phyloP scores from a whole-genome alignment of 2,113 vertebrate genomes.

The Daphoenositta chrysoptera region DNA sequence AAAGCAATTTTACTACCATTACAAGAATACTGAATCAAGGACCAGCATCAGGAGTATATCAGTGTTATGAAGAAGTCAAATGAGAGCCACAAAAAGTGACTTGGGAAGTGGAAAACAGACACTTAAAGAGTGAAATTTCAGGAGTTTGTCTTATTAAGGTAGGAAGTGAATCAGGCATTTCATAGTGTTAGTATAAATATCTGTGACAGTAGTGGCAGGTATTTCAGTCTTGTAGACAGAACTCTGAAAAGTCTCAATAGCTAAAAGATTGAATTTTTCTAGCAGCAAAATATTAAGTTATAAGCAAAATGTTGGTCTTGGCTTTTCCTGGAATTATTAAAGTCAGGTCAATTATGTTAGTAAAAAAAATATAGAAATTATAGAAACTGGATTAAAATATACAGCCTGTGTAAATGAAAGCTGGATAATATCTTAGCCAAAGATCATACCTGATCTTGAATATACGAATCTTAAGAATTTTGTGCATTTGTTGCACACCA shows the following conservation, averaged over 20 bases:
- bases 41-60: background rate
- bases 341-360: background rate
- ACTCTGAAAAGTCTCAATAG: background rate
- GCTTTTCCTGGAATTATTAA: background rate
- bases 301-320: background rate
- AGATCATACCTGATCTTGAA: background rate
- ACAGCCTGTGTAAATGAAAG: background rate
- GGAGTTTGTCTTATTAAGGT: background rate
- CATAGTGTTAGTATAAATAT: background rate
- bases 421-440: background rate
- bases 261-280: background rate
- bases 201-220: background rate
- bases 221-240: background rate
- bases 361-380: background rate
- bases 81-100: background rate
- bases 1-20: background rate
- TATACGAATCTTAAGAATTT: background rate
- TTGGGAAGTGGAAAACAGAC: background rate
- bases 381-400: background rate
- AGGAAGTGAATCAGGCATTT: background rate
- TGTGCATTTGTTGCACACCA: background rate
- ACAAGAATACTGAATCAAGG: background rate
- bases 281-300: background rate
- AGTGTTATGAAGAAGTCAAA: background rate
- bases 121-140: background rate